phyloP scores from a whole-genome alignment of 2,797 vertebrate genomes.

The Antennarius maculatus region DNA sequence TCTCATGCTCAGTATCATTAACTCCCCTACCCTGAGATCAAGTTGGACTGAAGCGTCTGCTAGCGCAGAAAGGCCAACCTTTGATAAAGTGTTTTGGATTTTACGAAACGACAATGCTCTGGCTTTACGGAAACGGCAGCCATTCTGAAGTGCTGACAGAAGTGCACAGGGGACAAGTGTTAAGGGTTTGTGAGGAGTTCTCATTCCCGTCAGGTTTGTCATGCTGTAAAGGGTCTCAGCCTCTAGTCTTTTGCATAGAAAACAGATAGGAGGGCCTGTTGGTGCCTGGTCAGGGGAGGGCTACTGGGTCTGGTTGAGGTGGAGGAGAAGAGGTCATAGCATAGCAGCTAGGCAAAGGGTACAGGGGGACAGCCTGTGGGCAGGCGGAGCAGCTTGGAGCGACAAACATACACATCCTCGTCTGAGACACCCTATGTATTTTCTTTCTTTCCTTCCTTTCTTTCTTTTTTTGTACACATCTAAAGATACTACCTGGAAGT shows the following conservation, averaged over 20 bases:
- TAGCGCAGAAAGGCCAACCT: conserved; percentile 68
- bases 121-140: conserved; percentile 51
- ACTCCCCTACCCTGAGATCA: conserved; percentile 82
- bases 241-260: conserved; percentile 85
- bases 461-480: conserved; percentile 56
- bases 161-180: conserved; percentile 29
- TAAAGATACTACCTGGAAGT: conserved; percentile 79
- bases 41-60: conserved; percentile 73
- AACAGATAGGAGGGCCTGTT: conserved; percentile 76
- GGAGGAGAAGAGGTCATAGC: conserved; percentile 65
- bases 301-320: conserved; percentile 66
- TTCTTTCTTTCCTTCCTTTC: conserved; percentile 24
- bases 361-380: conserved; percentile 69
- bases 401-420: conserved; percentile 64
- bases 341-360: conserved; percentile 78
- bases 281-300: conserved; percentile 62
- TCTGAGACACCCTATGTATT: conserved; percentile 61
- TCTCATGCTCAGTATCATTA: conserved; percentile 62
- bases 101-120: conserved; percentile 64
- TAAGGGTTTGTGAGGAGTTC: conserved; percentile 55
- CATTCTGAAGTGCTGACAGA: conserved; percentile 61
- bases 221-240: conserved; percentile 68
- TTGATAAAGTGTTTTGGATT: conserved; percentile 57
- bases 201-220: conserved; percentile 68
- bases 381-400: conserved; percentile 79